Evolutionary conservation across 2,113 vertebrate genomes (phyloP).

Genomic region (Upupa epops): DNA sequence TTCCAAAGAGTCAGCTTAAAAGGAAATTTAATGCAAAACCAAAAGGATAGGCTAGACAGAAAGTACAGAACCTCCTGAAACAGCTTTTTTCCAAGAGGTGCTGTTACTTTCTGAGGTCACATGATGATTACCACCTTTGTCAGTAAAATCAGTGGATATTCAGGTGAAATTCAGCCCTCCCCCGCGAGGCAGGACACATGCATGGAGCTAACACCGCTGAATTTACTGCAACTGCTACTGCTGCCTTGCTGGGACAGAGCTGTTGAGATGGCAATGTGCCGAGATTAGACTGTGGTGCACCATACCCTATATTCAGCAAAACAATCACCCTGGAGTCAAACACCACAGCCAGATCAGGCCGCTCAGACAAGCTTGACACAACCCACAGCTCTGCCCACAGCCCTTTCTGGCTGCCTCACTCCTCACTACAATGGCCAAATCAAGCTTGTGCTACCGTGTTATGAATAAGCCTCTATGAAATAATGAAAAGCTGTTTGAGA

Average conservation of each 20-base stretch:
- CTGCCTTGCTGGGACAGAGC: background rate
- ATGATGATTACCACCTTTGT: background rate
- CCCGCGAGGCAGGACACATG: background rate
- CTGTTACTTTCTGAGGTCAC: background rate
- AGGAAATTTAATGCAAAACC: background rate
- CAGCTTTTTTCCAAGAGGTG: background rate
- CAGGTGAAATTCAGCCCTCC: background rate
- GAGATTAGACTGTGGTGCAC: background rate
- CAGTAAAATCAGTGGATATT: background rate
- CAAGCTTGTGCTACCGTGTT: background rate
- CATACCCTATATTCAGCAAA: background rate
- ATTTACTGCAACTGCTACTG: background rate
- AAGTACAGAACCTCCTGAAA: background rate
- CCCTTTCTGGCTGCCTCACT: background rate
- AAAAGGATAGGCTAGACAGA: background rate
- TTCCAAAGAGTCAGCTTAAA: conserved; percentile 10
- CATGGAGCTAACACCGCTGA: background rate
- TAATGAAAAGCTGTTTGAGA: background rate
- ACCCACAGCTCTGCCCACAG: background rate
- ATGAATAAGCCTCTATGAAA: background rate
- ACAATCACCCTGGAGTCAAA: background rate
- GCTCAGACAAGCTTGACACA: background rate
- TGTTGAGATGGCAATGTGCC: background rate
- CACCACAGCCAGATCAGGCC: accelerated
- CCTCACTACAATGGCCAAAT: background rate